These are phyloP conservation scores for Zoanthus gigantus DNA, from an alignment of 92 coral and sea anemone species.

Conservation along the genomic window DNA sequence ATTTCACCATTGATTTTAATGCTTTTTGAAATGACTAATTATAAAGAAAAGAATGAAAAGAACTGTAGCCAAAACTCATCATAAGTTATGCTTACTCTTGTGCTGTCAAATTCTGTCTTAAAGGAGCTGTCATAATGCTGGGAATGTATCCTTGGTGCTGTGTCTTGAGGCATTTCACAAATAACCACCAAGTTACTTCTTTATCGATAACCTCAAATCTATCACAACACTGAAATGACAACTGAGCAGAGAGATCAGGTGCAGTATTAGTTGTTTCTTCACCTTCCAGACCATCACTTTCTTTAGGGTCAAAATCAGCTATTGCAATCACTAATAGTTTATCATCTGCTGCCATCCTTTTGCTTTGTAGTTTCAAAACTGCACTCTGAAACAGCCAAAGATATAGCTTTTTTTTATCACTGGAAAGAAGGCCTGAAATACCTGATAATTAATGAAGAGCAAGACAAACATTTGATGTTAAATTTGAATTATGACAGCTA, in stretches of 20 bases:
- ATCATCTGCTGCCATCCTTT: neutral
- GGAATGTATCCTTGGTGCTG: conserved; percentile 87
- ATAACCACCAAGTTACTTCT: conserved; percentile 90
- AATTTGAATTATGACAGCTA: too few species aligned
- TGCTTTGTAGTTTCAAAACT: neutral
- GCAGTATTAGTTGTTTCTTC: conserved; percentile 67
- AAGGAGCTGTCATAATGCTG: conserved; percentile 80
- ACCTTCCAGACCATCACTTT: conserved; percentile 60
- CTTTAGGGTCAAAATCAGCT: conserved; percentile 68
- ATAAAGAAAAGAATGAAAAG: neutral
- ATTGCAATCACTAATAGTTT: conserved; percentile 79
- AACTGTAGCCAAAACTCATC: neutral
- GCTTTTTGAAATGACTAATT: neutral
- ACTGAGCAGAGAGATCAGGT: conserved; percentile 81
- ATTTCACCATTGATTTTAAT: neutral
- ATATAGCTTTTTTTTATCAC: neutral
- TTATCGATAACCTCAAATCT: conserved; percentile 79
- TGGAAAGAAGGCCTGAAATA: too few species aligned
- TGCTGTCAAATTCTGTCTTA: conserved; percentile 68
- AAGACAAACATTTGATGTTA: too few species aligned
- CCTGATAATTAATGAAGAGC: too few species aligned
- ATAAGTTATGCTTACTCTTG: conserved; percentile 72
- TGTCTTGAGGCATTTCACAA: conserved; percentile 62
- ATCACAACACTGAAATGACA: conserved; percentile 72
- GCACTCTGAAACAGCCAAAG: neutral